These are phyloP conservation scores for Menura novaehollandiae DNA, from an alignment of 2,113 vertebrate species.

Conservation along the genomic window DNA sequence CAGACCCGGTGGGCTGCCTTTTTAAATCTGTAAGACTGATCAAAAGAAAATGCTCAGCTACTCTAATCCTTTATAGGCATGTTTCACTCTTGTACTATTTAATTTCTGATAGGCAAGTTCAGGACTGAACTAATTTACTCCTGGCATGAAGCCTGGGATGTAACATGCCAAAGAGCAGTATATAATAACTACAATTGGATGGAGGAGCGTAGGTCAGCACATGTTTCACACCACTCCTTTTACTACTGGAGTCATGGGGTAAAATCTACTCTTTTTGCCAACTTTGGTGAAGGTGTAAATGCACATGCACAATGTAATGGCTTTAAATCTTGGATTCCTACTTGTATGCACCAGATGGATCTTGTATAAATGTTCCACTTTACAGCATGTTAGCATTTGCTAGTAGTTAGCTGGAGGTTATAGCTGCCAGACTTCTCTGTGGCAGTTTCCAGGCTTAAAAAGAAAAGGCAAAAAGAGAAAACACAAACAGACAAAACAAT, in stretches of 20 bases:
- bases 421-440: conserved; percentile 71
- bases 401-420: conserved; percentile 72
- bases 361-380: conserved; percentile 72
- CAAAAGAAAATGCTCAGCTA: conserved; percentile 23
- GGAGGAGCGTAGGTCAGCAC: neutral
- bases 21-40: conserved; percentile 7
- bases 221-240: conserved; percentile 38
- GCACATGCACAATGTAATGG: conserved; percentile 54
- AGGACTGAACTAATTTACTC: conserved; percentile 51
- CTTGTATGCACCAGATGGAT: conserved; percentile 64
- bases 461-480: neutral
- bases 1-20: neutral
- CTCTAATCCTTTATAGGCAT: conserved; percentile 8
- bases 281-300: conserved; percentile 61
- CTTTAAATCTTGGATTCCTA: conserved; percentile 63
- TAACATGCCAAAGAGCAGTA: neutral
- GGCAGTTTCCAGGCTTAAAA: conserved; percentile 58
- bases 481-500: neutral
- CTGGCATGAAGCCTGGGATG: conserved; percentile 23
- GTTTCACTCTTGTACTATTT: conserved; percentile 24
- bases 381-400: conserved; percentile 75
- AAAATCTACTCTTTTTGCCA: conserved; percentile 50
- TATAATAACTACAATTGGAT: neutral
- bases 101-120: conserved; percentile 49
- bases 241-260: conserved; percentile 43